Conservation (phyloP, 1,140 invertebrate genomes). For the Pygmarrhopalites habei region DNA sequence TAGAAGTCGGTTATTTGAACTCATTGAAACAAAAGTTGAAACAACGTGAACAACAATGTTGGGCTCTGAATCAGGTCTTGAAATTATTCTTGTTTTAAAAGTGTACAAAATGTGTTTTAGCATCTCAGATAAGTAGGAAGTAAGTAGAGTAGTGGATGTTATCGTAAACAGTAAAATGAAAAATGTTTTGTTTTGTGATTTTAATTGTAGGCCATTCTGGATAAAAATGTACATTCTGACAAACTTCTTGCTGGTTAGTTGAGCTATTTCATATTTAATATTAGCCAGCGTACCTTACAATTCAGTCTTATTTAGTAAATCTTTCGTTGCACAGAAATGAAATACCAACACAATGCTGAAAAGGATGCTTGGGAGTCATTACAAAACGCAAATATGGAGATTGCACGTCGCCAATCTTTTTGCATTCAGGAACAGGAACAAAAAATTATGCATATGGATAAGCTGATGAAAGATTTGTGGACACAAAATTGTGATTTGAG, state of each 20-base stretch:
- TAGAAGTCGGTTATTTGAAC: conserved; percentile 40
- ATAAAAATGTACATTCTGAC: conserved; percentile 58
- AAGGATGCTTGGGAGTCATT: conserved; percentile 52
- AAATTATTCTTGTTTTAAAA: too few relatives aligned
- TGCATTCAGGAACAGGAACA: conserved; percentile 1
- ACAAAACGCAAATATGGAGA: conserved; percentile 52
- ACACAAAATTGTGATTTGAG: too few relatives aligned
- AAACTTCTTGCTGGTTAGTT: conserved; percentile 54
- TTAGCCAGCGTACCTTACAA: neutral
- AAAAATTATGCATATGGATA: too few relatives aligned
- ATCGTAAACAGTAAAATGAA: too few relatives aligned
- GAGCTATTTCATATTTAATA: neutral
- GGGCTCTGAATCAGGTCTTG: conserved; percentile 54
- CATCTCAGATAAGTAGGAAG: too few relatives aligned
- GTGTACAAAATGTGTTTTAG: too few relatives aligned
- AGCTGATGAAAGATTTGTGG: neutral
- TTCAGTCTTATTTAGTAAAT: conserved; percentile 40
- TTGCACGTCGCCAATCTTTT: neutral
- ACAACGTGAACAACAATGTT: conserved; percentile 54
- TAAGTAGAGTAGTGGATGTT: too few relatives aligned
- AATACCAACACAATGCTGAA: conserved; percentile 56
- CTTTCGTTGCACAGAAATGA: conserved; percentile 49
- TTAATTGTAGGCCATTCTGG: too few relatives aligned
- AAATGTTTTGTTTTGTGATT: too few relatives aligned
- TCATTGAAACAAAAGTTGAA: conserved; percentile 46